Base-by-base conservation (phyloP, 2,888 invertebrate genomes). In the Cephus rjabovi region DNA sequence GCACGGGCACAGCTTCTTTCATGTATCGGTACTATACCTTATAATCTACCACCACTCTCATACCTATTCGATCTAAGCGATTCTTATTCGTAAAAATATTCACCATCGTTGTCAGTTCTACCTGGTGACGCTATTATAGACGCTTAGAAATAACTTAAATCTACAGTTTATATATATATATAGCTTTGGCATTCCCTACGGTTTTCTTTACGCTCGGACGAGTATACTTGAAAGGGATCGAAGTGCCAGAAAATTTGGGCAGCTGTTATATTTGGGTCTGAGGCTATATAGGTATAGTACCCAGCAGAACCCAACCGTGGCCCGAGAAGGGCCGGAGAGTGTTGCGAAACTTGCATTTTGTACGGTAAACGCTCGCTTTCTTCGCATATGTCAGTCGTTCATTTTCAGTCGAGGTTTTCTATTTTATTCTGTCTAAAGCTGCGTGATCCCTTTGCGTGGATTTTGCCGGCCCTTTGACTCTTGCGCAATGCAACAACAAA, bases 171-270 rank as follows among this genome's bases (percentile, higher is more conserved):
- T 12, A 40, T 12, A 12, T 37, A 37, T 37, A 35, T 15, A 40
- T 40, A 40, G 12, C 15, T 40, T 40, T 40, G 15, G 40, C 40
- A 56, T 56, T 56, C 6, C 23, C 23, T 56, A 77, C 77, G 82
- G 73, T 75, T 81, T 79, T 74, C 79, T 77, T 83, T 76, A 81
- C 80, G 79, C 73, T 81, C 80, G 9, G 79, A 68, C 75, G 56
- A 68, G 56, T 37, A 37, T 11, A 37, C 56, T 56, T 71, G 81
- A 85, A 83, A 80, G 78, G 77, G 77, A 76, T 81, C 82, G 40
- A 79, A 81, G 76, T 71, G 76, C 69, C 76, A 76, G 83, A 79
- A 84, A 86, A 84, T 82, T 81, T 78, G 77, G 68, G 74, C 80
- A 81, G 81, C 77, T 83, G 83, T 73, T 70, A 74, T 23, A 56